Conservation (phyloP, 2,113 vertebrate species). For the Zingel zingel region DNA sequence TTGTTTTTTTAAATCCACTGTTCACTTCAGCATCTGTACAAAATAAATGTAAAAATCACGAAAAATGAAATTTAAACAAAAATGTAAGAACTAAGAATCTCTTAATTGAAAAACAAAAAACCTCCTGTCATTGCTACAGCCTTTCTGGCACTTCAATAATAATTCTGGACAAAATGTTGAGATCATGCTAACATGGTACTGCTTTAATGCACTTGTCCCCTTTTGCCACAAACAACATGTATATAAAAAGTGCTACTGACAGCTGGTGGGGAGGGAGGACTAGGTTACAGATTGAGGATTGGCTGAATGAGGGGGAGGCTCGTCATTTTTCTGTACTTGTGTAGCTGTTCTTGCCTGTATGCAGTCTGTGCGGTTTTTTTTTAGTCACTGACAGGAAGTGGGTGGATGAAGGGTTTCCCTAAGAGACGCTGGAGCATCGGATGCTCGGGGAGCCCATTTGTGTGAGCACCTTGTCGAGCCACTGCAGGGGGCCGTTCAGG, state of each 20-base stretch:
- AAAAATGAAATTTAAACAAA: constrained; percentile 31
- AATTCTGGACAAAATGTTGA: constrained; percentile 51
- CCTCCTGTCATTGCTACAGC: constrained; percentile 17
- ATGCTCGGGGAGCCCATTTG: constrained; percentile 98
- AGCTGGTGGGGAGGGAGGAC: constrained; percentile 60
- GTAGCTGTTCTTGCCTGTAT: constrained; percentile 37
- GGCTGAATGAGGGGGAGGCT: constrained; percentile 26
- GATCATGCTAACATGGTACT: constrained; percentile 56
- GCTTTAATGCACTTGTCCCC: constrained; percentile 78
- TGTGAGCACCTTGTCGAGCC: constrained; percentile 98
- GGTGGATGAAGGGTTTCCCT: constrained; percentile 68
- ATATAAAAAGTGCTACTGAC: constrained; percentile 82
- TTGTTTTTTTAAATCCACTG: background rate
- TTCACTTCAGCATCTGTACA: constrained; percentile 59
- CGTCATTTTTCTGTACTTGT: constrained; percentile 24
- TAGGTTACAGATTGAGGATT: constrained; percentile 34
- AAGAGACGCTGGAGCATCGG: constrained; percentile 97
- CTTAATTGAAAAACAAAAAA: constrained; percentile 3
- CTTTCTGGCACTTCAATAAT: constrained; percentile 42
- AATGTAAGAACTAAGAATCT: constrained; percentile 46
- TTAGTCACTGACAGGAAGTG: constrained; percentile 52
- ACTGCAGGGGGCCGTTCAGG: constrained; percentile 97
- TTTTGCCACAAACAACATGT: constrained; percentile 70
- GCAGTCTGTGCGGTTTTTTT: constrained; percentile 38
- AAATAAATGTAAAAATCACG: constrained; percentile 43